These are phyloP conservation scores for Glareola pratincola DNA, from an alignment of 2,113 vertebrate species.

Conservation along the genomic window DNA sequence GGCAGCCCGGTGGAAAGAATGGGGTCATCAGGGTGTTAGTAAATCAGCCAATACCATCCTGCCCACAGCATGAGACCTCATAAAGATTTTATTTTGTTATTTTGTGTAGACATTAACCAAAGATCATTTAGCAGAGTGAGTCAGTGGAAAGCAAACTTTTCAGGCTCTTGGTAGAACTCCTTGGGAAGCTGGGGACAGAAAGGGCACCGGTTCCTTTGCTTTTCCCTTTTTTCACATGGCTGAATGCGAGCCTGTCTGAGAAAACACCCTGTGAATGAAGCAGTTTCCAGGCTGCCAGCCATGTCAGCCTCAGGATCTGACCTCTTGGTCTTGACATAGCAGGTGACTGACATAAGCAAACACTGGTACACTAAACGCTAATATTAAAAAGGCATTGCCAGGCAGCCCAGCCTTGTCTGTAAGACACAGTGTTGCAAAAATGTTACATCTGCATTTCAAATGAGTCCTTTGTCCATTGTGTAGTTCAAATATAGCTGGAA, in stretches of 20 bases:
- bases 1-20: background rate
- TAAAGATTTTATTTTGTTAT: constrained; percentile 1
- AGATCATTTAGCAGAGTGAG: background rate
- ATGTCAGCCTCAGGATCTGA: background rate
- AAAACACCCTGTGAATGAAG: background rate
- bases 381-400: constrained; percentile 55
- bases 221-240: background rate
- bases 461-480: constrained; percentile 36
- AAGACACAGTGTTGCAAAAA: constrained; percentile 24
- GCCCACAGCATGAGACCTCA: background rate
- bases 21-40: background rate
- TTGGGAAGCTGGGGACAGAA: constrained; percentile 9
- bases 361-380: constrained; percentile 13
- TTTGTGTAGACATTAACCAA: background rate
- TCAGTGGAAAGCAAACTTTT: background rate
- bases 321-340: constrained; percentile 49
- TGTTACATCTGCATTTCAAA: constrained; percentile 65
- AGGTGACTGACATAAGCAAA: constrained; percentile 73
- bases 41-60: background rate
- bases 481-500: constrained; percentile 16
- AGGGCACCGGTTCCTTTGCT: background rate
- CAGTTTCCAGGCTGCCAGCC: background rate
- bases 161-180: background rate
- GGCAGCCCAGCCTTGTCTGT: constrained; percentile 4
- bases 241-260: constrained; percentile 5